A percentile compares a stretch with the other conserved stretches of the same genome.
Conservation (phyloP, 2,888 invertebrate species). For the Choristoneura rosaceana region DNA sequence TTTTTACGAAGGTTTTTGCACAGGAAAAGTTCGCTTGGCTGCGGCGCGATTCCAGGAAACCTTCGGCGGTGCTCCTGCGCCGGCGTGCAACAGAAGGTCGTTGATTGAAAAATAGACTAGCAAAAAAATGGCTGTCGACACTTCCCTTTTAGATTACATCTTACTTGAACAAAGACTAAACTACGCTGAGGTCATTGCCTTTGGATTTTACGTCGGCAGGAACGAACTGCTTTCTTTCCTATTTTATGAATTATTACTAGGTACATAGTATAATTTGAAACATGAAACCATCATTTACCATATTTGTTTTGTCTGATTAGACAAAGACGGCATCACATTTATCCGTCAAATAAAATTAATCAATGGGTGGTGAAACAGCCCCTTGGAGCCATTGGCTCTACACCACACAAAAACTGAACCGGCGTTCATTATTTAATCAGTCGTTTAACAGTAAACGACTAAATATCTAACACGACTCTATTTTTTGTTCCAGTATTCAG, state of each 20-base stretch:
- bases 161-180: slow-evolving; percentile 1
- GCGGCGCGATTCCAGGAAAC: slow-evolving; percentile 22
- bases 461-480: too few relatives aligned
- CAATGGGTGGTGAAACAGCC: too few relatives aligned
- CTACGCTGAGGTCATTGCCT: slow-evolving; percentile 1
- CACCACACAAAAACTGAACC: too few relatives aligned
- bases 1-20: slow-evolving; percentile 6
- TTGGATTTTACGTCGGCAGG: background rate
- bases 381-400: too few relatives aligned
- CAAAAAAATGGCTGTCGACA: slow-evolving; percentile 28
- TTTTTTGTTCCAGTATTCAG: too few relatives aligned
- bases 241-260: background rate
- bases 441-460: too few relatives aligned
- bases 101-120: background rate
- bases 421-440: too few relatives aligned
- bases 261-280: too few relatives aligned
- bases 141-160: slow-evolving; percentile 30
- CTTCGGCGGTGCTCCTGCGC: slow-evolving; percentile 3
- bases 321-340: too few relatives aligned
- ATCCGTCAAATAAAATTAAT: too few relatives aligned
- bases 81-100: background rate
- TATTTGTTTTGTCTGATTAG: too few relatives aligned
- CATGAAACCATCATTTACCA: too few relatives aligned
- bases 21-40: slow-evolving; percentile 16
- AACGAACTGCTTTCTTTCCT: background rate